Evolutionary conservation across 1,140 invertebrate genomes (phyloP).

Genomic region (Drosophila murphyi): DNA sequence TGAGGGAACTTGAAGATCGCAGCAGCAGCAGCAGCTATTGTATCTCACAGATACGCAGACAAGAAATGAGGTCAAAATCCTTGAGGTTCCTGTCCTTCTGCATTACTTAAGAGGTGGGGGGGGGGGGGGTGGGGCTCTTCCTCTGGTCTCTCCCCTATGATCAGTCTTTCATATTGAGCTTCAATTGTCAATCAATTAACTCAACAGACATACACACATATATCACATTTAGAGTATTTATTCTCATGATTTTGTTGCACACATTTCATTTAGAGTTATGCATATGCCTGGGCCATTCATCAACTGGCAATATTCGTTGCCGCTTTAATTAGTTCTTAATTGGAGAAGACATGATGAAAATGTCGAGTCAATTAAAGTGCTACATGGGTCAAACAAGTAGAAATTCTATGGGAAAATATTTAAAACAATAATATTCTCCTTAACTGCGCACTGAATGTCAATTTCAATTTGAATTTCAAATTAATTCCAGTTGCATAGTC

Average conservation of each 20-base stretch:
- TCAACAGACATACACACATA: neutral
- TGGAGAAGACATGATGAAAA: slow-evolving; percentile 31
- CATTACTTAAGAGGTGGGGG: neutral
- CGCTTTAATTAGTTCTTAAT: slow-evolving; percentile 35
- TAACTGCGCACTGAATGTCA: slow-evolving; percentile 39
- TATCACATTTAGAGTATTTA: neutral
- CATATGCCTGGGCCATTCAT: slow-evolving; percentile 27
- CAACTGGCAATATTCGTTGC: slow-evolving; percentile 2
- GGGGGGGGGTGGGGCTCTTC: neutral
- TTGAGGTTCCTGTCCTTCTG: slow-evolving; percentile 82
- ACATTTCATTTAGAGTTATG: slow-evolving; percentile 40
- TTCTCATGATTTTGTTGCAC: slow-evolving; percentile 30
- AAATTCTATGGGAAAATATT: slow-evolving; percentile 27
- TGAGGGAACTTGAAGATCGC: neutral
- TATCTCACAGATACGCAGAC: slow-evolving; percentile 51
- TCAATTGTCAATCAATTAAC: slow-evolving; percentile 63
- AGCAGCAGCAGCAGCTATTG: slow-evolving; percentile 25
- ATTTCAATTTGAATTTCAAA: slow-evolving; percentile 22
- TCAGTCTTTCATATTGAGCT: slow-evolving; percentile 57
- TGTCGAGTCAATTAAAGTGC: slow-evolving; percentile 35
- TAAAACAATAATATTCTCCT: neutral
- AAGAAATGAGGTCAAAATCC: slow-evolving; percentile 80
- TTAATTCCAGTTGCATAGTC: neutral
- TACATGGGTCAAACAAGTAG: slow-evolving; percentile 15
- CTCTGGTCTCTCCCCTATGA: neutral